Base-by-base conservation (phyloP, 2,797 vertebrate genomes). In the Nothura maculosa region DNA sequence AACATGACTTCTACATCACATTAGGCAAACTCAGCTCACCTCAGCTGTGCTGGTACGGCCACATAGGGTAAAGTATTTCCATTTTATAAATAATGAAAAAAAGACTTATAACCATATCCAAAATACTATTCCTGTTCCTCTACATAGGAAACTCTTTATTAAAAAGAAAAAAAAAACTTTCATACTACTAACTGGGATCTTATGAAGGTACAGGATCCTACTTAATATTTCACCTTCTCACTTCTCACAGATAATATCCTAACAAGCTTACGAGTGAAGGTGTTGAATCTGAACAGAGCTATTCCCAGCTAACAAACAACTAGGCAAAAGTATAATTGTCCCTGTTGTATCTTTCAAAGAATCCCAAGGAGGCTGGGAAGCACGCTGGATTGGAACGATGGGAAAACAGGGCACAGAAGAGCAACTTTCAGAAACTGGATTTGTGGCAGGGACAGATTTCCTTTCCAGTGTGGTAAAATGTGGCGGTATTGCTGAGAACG, bases 361-460 rank as follows among this genome's bases (percentile, higher is more conserved):
- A 77, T 19, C 18, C 52, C 21, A 24, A 43, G 30, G 8, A 60
- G 10, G 6, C 60, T 12, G 55, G 48, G 55, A 45, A 85, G 17
- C 10, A 18, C 27, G 18, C 10, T 63, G 43, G 12, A 30, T 10
- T 1, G 13, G 1, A 20, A 14, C 9, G 45, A n/a, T 1, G 45
- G 66, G 21, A 9, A 6, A 92, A 52, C 0, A 52, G 20, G 9
- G 5, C 61, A 67, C 22, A 34, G 19, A 66, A 18, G 3, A 19
- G 19, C 63, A 82, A n/a, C 28, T 32, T 47, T 12, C 43, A 54
- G 11, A 50, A 66, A 66, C 7, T 1, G 21, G 16, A 32, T 60
- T n/a, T 34, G 8, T 9, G 5, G 0, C 6, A 3, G 21, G 11
- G 4, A 3, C 17, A 63, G 12, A 10, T 18, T 19, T 12, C 21